These are phyloP conservation scores for Bombus superbus DNA, from an alignment of 1,140 invertebrate genomes.

Conservation along the genomic window DNA sequence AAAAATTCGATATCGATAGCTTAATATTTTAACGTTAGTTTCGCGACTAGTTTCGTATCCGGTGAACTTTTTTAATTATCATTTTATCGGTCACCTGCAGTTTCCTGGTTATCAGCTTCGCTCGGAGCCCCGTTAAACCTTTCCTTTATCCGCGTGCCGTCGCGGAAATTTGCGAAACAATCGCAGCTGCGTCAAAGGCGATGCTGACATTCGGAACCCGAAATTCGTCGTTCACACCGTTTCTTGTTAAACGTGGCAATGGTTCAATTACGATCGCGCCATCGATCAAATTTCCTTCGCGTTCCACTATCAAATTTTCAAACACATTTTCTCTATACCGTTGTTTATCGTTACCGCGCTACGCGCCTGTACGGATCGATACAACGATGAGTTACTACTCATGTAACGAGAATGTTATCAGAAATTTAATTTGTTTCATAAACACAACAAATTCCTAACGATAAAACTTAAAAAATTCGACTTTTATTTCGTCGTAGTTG, in stretches of 20 bases:
- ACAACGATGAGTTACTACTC: background rate
- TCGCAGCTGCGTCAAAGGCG: background rate
- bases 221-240: background rate
- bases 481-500: too few species aligned
- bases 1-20: background rate
- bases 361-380: background rate
- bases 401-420: background rate
- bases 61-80: conserved; percentile 34
- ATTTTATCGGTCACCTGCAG: background rate
- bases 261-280: background rate
- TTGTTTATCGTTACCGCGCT: background rate
- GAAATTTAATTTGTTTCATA: too few species aligned
- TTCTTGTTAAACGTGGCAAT: background rate
- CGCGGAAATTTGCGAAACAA: background rate
- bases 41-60: background rate
- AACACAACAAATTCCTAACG: too few species aligned
- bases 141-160: background rate
- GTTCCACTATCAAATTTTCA: background rate
- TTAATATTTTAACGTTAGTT: background rate
- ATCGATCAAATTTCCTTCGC: background rate
- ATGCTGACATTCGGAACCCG: background rate
- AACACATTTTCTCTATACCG: background rate
- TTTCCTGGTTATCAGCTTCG: conserved; percentile 12
- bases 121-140: background rate
- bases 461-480: too few species aligned